Base-by-base conservation (phyloP, 2,113 vertebrate genomes). In the Phocoena sinus region DNA sequence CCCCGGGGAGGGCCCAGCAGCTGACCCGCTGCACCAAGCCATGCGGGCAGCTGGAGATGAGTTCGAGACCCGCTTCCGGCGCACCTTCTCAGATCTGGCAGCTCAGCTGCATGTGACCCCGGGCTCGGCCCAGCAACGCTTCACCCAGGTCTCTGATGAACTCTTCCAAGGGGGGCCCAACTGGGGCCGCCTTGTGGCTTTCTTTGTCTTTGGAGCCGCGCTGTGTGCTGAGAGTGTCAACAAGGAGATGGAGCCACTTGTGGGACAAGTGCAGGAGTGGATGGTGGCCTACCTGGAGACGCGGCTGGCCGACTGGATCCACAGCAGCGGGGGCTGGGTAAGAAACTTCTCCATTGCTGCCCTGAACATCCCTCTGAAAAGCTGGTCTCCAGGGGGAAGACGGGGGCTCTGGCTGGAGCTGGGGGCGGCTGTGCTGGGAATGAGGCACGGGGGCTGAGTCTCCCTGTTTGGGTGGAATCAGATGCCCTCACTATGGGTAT, bases 281-380 rank as follows among this genome's bases (percentile, higher is more conserved):
- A 98, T 98, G 98, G 98, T 98, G 94, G 86, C 96, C 88, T 98
- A 98, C 97, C 95, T 98, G 95, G 98, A 98, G 93, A 98, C 98
- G 0, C 95, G 97, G 77, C 98, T 98, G 97, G 98, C 97, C 0
- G 98, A 98, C 88, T 98, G 98, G 98, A 98, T 98, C 95, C 98
- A 98, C 91, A 98, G 97, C 98, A 98, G 98, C 28, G 98, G 98
- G 77, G 98, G 98, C 97, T 98, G 98, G 98, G 98, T 98, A 97
- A 98, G 98, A 84, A 94, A 92, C 87, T 97, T 97, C 92, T 95
- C 60, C 15, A 7, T 94, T 94, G 97, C 92, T 88, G 70, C 87
- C 96, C 82, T 92, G 80, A 23, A 53, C 68, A 87, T 80, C 80
- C 94, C 74, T 95, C 91, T 1, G 70, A 87, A 95, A 95, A 94